A percentile compares a stretch with the other conserved stretches of the same genome.
Conservation (phyloP, 2,797 vertebrate genomes). For the Hipposideros larvatus region DNA sequence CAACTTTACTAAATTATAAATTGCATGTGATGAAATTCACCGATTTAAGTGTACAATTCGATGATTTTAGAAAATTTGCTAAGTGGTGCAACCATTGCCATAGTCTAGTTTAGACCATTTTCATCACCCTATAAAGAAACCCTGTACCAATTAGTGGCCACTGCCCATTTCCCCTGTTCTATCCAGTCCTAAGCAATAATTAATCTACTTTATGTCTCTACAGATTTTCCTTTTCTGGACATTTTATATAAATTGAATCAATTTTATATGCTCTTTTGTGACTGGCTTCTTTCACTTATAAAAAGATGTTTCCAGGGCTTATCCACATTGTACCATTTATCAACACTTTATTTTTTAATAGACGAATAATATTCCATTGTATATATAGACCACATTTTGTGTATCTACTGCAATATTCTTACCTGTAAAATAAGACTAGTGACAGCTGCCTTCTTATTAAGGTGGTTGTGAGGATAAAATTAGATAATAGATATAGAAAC, state of each 20-base stretch:
- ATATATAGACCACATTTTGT: not conserved
- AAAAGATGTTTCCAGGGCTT: constrained; percentile 30
- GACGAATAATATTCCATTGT: not conserved
- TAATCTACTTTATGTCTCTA: constrained; percentile 12
- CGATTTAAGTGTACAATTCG: constrained; percentile 9
- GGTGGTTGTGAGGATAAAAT: constrained; percentile 33
- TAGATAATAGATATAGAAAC: constrained; percentile 8
- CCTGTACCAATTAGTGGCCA: not conserved
- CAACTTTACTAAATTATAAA: not conserved
- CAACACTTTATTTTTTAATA: not conserved
- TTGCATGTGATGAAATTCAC: constrained; percentile 5
- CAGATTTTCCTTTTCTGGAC: constrained; percentile 18
- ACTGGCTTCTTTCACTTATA: constrained; percentile 28
- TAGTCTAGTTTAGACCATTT: constrained; percentile 37
- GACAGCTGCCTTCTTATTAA: not conserved
- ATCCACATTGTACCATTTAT: not conserved
- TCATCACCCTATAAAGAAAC: constrained; percentile 1
- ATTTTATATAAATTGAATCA: constrained; percentile 52
- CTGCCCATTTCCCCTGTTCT: not conserved
- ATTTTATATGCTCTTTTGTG: constrained; percentile 23
- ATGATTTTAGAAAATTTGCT: constrained; percentile 31
- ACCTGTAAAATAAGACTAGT: constrained; percentile 34
- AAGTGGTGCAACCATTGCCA: not conserved
- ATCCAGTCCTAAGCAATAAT: not conserved
- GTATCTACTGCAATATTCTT: constrained; percentile 26